A percentile compares a stretch with the other conserved stretches of the same genome.
Evolutionary conservation across 2,797 vertebrate species (phyloP).

Genomic region (Poeciliopsis turneri): DNA sequence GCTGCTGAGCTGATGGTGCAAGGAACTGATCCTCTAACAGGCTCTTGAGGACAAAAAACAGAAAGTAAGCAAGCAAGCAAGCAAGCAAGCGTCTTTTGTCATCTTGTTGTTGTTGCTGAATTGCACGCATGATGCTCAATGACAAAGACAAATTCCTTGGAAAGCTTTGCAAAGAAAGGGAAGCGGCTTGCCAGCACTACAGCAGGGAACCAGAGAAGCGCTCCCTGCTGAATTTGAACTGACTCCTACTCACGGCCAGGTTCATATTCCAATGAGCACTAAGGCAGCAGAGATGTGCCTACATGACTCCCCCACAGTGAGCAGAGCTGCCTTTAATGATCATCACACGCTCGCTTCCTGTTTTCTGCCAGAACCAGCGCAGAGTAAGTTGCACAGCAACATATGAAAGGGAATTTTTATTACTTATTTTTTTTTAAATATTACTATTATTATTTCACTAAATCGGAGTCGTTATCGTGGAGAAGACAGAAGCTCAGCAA

Average conservation of each 20-base stretch:
- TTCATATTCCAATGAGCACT: conserved; percentile 78
- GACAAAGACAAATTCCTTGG: conserved; percentile 2
- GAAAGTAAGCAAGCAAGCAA: background rate
- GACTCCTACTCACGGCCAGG: conserved; percentile 75
- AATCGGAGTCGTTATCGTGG: background rate
- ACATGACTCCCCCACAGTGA: conserved; percentile 76
- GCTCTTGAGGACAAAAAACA: background rate
- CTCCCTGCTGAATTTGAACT: conserved; percentile 69
- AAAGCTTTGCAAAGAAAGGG: conserved; percentile 32
- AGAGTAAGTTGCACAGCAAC: conserved; percentile 23
- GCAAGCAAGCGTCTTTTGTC: background rate
- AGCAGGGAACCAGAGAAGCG: conserved; percentile 46
- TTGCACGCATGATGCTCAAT: background rate
- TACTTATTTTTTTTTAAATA: too few species aligned
- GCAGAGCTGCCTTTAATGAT: conserved; percentile 70
- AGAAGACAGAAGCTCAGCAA: background rate
- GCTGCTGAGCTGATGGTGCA: conserved; percentile 34
- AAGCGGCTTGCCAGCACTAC: conserved; percentile 32
- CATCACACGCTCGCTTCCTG: conserved; percentile 69
- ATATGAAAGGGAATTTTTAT: background rate
- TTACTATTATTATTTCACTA: background rate
- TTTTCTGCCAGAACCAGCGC: conserved; percentile 45
- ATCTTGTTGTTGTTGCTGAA: background rate
- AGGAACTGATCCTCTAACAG: background rate
- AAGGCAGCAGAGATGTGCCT: conserved; percentile 74